A percentile compares a stretch with the other conserved stretches of the same genome.
Conservation (phyloP, 2,113 vertebrate genomes). For the Callospermophilus lateralis region DNA sequence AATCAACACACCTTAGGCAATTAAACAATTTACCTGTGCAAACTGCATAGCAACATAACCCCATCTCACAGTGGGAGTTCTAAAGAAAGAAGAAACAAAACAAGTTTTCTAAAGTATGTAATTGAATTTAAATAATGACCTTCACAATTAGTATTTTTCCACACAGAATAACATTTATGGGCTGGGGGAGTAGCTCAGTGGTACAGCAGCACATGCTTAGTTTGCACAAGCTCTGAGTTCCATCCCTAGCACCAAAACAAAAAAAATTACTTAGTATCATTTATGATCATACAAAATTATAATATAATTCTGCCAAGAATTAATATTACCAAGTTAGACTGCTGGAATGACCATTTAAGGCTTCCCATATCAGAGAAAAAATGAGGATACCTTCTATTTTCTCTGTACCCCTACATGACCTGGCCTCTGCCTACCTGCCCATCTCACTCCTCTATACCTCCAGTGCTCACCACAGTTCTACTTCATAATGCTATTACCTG, state of each 20-base stretch:
- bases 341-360: neutral
- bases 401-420: neutral
- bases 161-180: neutral
- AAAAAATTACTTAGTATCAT: neutral
- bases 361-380: neutral
- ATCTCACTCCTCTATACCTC: neutral
- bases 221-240: too few relatives aligned
- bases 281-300: neutral
- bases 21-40: conserved; percentile 90
- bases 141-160: neutral
- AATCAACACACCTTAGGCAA: neutral
- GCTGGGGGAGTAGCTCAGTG: neutral
- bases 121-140: neutral
- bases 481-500: conserved; percentile 88
- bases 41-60: conserved; percentile 95
- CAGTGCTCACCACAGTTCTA: neutral
- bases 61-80: conserved; percentile 95
- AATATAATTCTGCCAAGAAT: neutral
- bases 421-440: too few relatives aligned
- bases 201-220: neutral
- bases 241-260: neutral
- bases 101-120: conserved; percentile 42
- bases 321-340: neutral
- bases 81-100: conserved; percentile 80
- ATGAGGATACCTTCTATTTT: neutral